phyloP scores from a whole-genome alignment of 2,797 vertebrate species.

The Danio tinwini region DNA sequence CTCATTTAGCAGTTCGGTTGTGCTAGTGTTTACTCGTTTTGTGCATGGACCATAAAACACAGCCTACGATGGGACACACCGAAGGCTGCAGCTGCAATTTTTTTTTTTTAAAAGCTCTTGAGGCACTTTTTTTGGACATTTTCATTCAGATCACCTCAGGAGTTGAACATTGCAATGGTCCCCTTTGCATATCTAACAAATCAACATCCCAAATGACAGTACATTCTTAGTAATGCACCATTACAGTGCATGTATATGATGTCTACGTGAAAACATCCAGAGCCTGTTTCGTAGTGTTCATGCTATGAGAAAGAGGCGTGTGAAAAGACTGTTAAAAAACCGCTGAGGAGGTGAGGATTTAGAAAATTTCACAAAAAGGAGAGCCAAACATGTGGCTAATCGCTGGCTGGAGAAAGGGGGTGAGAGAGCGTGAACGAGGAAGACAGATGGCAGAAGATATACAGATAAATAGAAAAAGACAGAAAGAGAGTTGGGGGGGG shows the following conservation, averaged over 20 bases:
- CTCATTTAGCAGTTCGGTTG: slow-evolving; percentile 24
- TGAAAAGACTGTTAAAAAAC: slow-evolving; percentile 48
- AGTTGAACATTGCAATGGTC: slow-evolving; percentile 46
- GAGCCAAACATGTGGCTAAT: slow-evolving; percentile 62
- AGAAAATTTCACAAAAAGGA: slow-evolving; percentile 54
- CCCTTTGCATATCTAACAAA: slow-evolving; percentile 38
- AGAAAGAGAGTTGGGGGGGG: slow-evolving; percentile 52
- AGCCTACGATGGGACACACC: slow-evolving; percentile 18
- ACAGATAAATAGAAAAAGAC: slow-evolving; percentile 48
- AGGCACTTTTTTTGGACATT: slow-evolving; percentile 53
- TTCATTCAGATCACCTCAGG: slow-evolving; percentile 54
- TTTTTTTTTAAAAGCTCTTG: slow-evolving; percentile 45
- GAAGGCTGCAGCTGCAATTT: slow-evolving; percentile 4
- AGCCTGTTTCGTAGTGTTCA: slow-evolving; percentile 53
- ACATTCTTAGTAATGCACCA: slow-evolving; percentile 49
- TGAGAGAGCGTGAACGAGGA: slow-evolving; percentile 57
- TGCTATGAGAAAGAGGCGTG: slow-evolving; percentile 35
- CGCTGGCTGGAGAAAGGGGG: slow-evolving; percentile 51
- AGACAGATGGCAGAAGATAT: slow-evolving; percentile 56
- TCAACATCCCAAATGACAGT: slow-evolving; percentile 45
- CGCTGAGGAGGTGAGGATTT: slow-evolving; percentile 41
- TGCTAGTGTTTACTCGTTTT: slow-evolving; percentile 32
- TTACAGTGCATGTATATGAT: slow-evolving; percentile 36
- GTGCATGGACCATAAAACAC: slow-evolving; percentile 33
- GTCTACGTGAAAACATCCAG: slow-evolving; percentile 13